Conservation (phyloP, 2,888 invertebrate species). For the Meiosimyza platycephala region DNA sequence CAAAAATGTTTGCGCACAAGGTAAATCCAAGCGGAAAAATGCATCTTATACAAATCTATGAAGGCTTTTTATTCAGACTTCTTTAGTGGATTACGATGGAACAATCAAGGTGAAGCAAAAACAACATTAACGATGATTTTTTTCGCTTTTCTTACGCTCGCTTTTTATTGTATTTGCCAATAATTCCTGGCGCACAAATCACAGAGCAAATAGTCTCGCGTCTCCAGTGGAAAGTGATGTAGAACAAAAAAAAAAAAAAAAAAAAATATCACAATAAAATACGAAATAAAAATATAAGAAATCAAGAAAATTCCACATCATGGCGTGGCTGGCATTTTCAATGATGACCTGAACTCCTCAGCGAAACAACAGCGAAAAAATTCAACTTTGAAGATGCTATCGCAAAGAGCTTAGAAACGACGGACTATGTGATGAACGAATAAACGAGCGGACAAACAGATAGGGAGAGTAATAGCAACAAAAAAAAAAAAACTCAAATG, state of each 20-base stretch:
- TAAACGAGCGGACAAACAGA: neutral
- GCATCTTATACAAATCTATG: conserved; percentile 11
- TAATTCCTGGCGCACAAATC: conserved; percentile 37
- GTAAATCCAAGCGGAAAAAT: conserved; percentile 40
- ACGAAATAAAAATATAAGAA: conserved; percentile 9
- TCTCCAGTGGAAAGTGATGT: conserved; percentile 25
- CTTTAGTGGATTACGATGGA: conserved; percentile 11
- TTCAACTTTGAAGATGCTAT: conserved; percentile 2
- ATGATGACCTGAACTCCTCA: conserved; percentile 39
- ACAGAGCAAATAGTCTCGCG: conserved; percentile 26
- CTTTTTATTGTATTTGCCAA: conserved; percentile 30
- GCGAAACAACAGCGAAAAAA: neutral
- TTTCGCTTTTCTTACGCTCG: neutral
- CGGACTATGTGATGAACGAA: neutral
- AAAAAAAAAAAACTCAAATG: conserved; percentile 6
- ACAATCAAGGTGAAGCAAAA: conserved; percentile 14
- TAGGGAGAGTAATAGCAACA: neutral
- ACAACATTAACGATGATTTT: neutral
- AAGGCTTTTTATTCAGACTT: neutral
- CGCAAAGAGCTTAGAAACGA: neutral
- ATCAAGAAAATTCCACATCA: conserved; percentile 35
- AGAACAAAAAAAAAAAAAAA: conserved; percentile 1
- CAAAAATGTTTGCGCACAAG: conserved; percentile 33
- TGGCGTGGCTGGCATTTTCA: conserved; percentile 40
- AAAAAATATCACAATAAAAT: neutral